Percentiles rank a stretch among this genome's conserved stretches.
Conservation (phyloP, 2,888 invertebrate genomes). For the Cantharis rufa region DNA sequence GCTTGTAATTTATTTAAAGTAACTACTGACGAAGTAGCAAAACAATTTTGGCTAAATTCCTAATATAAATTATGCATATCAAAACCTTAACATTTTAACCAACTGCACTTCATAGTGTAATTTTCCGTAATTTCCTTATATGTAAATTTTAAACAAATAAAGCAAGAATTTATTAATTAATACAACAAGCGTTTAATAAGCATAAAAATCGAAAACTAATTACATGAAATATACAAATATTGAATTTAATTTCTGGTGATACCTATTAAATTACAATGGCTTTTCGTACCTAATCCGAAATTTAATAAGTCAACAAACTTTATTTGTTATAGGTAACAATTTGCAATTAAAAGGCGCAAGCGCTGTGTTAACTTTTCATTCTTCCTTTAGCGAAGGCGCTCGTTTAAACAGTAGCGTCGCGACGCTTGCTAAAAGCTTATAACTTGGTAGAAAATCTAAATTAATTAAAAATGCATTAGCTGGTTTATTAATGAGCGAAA, state of each 20-base stretch:
- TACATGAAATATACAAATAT: neutral
- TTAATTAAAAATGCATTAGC: neutral
- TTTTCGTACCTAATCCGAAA: neutral
- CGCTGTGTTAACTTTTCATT: neutral
- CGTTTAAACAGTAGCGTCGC: constrained; percentile 30
- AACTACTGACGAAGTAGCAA: neutral
- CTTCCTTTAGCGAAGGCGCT: neutral
- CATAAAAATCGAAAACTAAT: neutral
- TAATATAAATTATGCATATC: neutral
- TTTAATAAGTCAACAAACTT: neutral
- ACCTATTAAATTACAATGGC: neutral
- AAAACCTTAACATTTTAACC: neutral
- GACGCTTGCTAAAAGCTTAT: constrained; percentile 17
- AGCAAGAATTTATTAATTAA: neutral
- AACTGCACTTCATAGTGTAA: neutral
- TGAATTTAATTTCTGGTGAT: neutral
- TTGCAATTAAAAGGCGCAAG: neutral
- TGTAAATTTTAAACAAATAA: neutral
- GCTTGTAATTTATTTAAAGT: neutral
- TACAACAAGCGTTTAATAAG: neutral
- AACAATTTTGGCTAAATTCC: neutral
- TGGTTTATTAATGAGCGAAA: neutral
- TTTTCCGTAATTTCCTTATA: neutral
- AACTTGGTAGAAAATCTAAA: neutral
- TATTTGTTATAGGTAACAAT: neutral